Conservation (phyloP, 2,888 invertebrate species). For the Ryuthela nishihirai region DNA sequence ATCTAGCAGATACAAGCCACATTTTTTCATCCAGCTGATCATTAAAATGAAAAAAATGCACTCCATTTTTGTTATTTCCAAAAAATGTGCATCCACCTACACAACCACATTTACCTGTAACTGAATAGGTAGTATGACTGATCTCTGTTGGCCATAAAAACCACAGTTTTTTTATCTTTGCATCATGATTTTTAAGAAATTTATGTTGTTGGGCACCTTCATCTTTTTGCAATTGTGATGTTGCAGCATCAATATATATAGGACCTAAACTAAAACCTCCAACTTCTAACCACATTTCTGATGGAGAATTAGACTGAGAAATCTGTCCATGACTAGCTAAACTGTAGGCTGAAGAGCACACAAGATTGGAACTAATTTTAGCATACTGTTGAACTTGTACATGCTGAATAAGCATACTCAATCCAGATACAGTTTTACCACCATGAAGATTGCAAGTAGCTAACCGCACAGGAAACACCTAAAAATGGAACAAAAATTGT, state of each 20-base stretch:
- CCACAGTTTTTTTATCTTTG: constrained; percentile 80
- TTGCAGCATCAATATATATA: constrained; percentile 75
- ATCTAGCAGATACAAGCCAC: constrained; percentile 22
- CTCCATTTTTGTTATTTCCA: constrained; percentile 84
- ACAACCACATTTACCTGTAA: constrained; percentile 76
- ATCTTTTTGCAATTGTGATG: constrained; percentile 35
- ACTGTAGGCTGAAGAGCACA: constrained; percentile 37
- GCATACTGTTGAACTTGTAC: constrained; percentile 66
- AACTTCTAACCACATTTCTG: constrained; percentile 74
- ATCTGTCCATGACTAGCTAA: constrained; percentile 44
- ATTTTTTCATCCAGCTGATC: constrained; percentile 8
- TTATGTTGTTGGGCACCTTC: constrained; percentile 47
- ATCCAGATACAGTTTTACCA: constrained; percentile 79
- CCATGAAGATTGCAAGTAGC: constrained; percentile 95
- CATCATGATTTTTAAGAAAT: constrained; percentile 62
- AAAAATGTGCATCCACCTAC: constrained; percentile 94
- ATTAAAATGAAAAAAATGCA: constrained; percentile 64
- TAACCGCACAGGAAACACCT: constrained; percentile 78
- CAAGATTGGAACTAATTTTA: constrained; percentile 51
- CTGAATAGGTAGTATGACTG: constrained; percentile 46
- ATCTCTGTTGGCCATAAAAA: constrained; percentile 82
- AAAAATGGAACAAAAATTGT: constrained; percentile 5
- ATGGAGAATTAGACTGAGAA: constrained; percentile 9
- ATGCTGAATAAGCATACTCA: constrained; percentile 78
- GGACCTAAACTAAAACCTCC: constrained; percentile 88